Conservation (phyloP, 2,888 invertebrate genomes). For the Nymphalis polychloros region DNA sequence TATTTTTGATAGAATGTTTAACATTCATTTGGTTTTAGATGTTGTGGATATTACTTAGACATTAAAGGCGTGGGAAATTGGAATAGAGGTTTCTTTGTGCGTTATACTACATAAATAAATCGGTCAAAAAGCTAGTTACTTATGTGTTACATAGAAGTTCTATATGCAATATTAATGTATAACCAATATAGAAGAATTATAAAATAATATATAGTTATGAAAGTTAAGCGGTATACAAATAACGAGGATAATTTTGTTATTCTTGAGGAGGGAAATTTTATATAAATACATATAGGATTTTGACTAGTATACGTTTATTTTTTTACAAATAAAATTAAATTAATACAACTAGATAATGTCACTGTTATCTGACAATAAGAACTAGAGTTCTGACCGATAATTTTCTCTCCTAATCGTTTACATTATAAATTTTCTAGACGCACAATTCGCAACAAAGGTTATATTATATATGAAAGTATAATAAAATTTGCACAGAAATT, state of each 20-base stretch:
- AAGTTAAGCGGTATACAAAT: slow-evolving; percentile 35
- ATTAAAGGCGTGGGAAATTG: slow-evolving; percentile 44
- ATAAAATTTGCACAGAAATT: slow-evolving; percentile 74
- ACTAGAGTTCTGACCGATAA: slow-evolving; percentile 77
- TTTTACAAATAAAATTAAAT: slow-evolving; percentile 71
- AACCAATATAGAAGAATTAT: slow-evolving; percentile 42
- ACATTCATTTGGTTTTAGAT: not conserved
- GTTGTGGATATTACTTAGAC: slow-evolving; percentile 8
- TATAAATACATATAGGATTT: slow-evolving; percentile 62
- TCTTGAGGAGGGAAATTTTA: slow-evolving; percentile 57
- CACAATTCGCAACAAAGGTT: slow-evolving; percentile 70
- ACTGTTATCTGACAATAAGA: slow-evolving; percentile 68
- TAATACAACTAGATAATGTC: slow-evolving; percentile 81
- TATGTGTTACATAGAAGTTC: slow-evolving; percentile 56
- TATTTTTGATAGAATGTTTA: slow-evolving; percentile 46
- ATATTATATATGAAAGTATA: slow-evolving; percentile 47
- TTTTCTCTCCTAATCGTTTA: slow-evolving; percentile 20
- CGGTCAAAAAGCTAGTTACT: slow-evolving; percentile 79
- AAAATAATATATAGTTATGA: slow-evolving; percentile 45
- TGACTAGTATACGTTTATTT: slow-evolving; percentile 78
- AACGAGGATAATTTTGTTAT: slow-evolving; percentile 47
- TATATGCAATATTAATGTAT: slow-evolving; percentile 60
- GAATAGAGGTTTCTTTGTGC: slow-evolving; percentile 61
- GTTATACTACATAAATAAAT: slow-evolving; percentile 74
- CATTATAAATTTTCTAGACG: slow-evolving; percentile 46